Conservation (phyloP, 1,140 invertebrate genomes). For the Lepidostoma basale region DNA sequence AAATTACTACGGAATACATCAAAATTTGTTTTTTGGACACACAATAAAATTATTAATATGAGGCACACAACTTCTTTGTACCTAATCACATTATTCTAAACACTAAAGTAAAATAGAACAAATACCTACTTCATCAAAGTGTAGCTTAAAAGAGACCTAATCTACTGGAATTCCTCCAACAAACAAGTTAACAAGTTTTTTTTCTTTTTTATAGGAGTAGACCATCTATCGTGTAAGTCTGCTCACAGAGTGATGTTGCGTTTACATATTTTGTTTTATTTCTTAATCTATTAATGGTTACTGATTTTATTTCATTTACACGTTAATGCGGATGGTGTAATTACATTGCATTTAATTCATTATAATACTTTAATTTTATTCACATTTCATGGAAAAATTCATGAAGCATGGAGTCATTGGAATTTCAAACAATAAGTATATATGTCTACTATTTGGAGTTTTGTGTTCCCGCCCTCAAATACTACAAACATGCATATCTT, state of each 20-base stretch:
- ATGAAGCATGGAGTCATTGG: constrained; percentile 41
- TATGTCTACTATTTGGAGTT: constrained; percentile 21
- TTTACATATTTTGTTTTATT: constrained; percentile 39
- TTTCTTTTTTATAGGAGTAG: constrained; percentile 64
- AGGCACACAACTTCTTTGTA: neutral
- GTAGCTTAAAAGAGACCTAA: too few species aligned
- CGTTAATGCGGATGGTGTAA: constrained; percentile 33
- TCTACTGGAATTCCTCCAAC: constrained; percentile 1
- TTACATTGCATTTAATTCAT: constrained; percentile 32
- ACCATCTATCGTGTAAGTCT: constrained; percentile 63
- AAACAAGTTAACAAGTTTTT: constrained; percentile 41
- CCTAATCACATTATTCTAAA: neutral
- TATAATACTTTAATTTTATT: constrained; percentile 27
- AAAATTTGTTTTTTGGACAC: neutral
- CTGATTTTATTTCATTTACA: constrained; percentile 40
- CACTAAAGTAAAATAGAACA: neutral
- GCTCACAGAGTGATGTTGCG: constrained; percentile 44
- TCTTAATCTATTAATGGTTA: constrained; percentile 44
- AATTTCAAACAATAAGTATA: constrained; percentile 31
- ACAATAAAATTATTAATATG: neutral
- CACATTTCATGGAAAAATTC: constrained; percentile 25
- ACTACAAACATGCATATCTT: neutral
- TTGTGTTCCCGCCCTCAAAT: constrained; percentile 20
- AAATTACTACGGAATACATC: neutral
- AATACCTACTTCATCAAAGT: neutral